phyloP scores from a whole-genome alignment of 2,888 invertebrate species.

The Eupelmus urozonus region DNA sequence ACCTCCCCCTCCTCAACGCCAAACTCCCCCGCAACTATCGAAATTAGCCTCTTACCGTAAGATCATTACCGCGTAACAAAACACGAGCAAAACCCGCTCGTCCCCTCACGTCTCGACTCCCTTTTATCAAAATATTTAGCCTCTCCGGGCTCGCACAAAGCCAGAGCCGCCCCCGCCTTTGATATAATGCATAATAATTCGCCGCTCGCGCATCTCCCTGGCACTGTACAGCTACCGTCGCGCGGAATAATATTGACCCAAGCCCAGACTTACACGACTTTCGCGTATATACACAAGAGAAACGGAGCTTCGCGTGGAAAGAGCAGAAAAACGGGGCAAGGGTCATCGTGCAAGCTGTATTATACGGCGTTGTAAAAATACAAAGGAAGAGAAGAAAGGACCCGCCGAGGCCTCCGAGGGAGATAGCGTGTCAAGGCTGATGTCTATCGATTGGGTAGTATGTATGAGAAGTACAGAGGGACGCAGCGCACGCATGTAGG shows the following conservation, averaged over 20 bases:
- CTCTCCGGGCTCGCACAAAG: too few species aligned
- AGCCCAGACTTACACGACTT: neutral
- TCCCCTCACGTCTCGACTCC: too few species aligned
- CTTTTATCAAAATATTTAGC: too few species aligned
- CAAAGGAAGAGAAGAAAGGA: neutral
- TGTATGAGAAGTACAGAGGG: slow-evolving; percentile 50
- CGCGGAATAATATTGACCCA: neutral
- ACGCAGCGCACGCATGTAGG: slow-evolving; percentile 3
- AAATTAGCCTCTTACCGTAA: too few species aligned
- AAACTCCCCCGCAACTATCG: too few species aligned
- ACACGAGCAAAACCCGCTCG: too few species aligned
- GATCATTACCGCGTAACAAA: too few species aligned
- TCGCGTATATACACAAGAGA: neutral
- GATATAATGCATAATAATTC: too few species aligned
- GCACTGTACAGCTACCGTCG: neutral
- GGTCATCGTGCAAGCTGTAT: neutral
- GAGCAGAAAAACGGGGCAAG: neutral
- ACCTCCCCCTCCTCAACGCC: too few species aligned
- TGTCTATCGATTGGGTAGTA: slow-evolving; percentile 71
- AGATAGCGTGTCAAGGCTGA: slow-evolving; percentile 72
- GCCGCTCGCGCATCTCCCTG: too few species aligned
- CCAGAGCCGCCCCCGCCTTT: too few species aligned
- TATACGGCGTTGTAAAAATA: neutral
- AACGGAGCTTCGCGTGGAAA: too few species aligned
- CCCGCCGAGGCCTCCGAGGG: neutral